Evolutionary conservation across 2,888 invertebrate genomes (phyloP), one percentile per base, ranked within the genome.

Genomic region (Erebia aethiops): DNA sequence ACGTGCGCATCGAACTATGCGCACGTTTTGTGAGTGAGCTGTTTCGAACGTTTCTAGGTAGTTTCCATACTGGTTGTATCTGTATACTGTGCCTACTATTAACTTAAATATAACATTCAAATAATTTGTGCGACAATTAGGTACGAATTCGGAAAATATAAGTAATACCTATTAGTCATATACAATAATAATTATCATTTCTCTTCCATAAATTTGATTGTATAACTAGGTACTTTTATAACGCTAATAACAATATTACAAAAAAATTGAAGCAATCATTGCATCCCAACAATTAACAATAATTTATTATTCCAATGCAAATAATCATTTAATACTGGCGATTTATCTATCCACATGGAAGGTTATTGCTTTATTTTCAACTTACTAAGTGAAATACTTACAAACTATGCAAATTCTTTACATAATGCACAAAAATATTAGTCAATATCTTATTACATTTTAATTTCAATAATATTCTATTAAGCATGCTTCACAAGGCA

Each of bases 401-500:
- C 67, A 51, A 74, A 71, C 74, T 76, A 77, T 64, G 57, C 72
- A 66, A 76, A 51, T 74, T 82, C 81, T 86, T 84, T 84, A 84
- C 82, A 83, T 79, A 72, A 81, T 90, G 88, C 90, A 88, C 84
- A 90, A 90, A 89, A 90, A 90, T 91, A 89, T 83, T 80, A 84
- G 83, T 85, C 83, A 86, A 83, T 82, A 81, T 83, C 84, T 83
- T 83, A 83, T 80, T 84, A 84, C 81, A 74, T 80, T 82, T 81
- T 49, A 49, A 46, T 62, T 62, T 80, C 80, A 84, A 85, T 84
- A 87, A 85, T 84, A 87, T 81, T 84, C 76, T 76, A 82, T 35
- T 90, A 92, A 92, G 92, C 92, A 91, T 92, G 91, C 92, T 84
- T 92, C 88, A 87, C 90, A 93, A 93, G 92, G 92, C 92, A 93